These are phyloP conservation scores for Vollenhovia emeryi DNA, from an alignment of 1,140 invertebrate species.

Conservation along the genomic window DNA sequence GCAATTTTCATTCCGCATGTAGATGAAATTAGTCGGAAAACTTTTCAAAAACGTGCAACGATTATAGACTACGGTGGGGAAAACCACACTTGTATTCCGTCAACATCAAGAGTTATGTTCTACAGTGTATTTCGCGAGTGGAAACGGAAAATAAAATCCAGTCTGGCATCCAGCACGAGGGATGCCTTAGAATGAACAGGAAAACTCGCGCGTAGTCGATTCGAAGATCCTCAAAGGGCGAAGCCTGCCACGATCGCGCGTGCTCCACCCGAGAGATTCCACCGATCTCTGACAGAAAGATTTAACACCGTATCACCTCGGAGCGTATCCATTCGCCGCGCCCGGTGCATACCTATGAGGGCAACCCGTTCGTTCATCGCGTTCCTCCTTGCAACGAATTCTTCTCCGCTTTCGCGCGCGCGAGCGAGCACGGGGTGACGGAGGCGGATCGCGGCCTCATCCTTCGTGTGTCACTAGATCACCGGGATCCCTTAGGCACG, in stretches of 20 bases:
- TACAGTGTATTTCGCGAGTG: constrained; percentile 1
- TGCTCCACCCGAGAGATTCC: background rate
- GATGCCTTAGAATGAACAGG: constrained; percentile 1
- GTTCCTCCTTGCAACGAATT: constrained; percentile 15
- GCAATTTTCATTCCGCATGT: background rate
- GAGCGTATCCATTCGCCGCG: constrained; percentile 28
- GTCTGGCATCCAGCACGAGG: background rate
- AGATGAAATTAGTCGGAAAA: background rate
- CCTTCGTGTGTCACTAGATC: constrained; percentile 39
- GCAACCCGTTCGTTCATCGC: constrained; percentile 11
- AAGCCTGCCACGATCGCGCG: constrained; percentile 12
- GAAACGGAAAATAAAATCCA: background rate
- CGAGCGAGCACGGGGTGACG: background rate
- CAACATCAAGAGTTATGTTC: background rate
- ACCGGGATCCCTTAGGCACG: constrained; percentile 29
- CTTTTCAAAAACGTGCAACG: background rate
- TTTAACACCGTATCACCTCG: constrained; percentile 47
- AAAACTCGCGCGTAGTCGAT: background rate
- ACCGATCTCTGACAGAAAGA: constrained; percentile 50
- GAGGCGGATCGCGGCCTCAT: constrained; percentile 32
- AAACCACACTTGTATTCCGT: background rate
- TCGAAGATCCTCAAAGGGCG: constrained; percentile 33
- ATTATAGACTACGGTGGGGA: background rate
- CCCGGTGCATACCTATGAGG: constrained; percentile 19
- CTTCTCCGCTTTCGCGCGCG: constrained; percentile 1